phyloP scores from a whole-genome alignment of 2,113 vertebrate species.

The Aepyceros melampus region DNA sequence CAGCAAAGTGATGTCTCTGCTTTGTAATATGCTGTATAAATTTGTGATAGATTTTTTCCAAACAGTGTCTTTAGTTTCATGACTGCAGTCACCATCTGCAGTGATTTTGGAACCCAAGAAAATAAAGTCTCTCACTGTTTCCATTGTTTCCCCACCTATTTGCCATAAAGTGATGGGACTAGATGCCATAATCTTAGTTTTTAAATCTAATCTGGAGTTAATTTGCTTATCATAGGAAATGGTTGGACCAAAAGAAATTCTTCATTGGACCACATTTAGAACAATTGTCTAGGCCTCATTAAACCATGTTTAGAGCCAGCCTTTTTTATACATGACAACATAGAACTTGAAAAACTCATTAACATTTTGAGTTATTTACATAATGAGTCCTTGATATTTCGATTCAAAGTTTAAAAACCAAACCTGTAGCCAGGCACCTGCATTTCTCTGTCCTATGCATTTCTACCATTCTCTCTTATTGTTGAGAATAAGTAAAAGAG shows the following conservation, averaged over 20 bases:
- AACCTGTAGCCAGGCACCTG: not conserved
- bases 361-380: slow-evolving; percentile 44
- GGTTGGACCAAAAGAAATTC: not conserved
- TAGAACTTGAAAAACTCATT: slow-evolving; percentile 12
- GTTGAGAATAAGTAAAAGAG: not conserved
- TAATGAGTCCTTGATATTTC: slow-evolving; percentile 42
- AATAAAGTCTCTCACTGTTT: not conserved
- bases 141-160: not conserved
- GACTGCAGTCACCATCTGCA: not conserved
- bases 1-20: not conserved
- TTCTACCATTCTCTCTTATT: not conserved
- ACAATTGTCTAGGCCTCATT: not conserved
- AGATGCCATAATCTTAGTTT: not conserved
- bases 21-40: not conserved
- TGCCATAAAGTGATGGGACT: not conserved
- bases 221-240: not conserved
- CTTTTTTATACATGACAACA: not conserved
- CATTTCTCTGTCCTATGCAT: not conserved
- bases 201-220: not conserved
- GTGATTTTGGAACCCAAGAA: not conserved
- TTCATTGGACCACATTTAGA: not conserved
- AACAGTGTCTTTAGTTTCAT: not conserved
- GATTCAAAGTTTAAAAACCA: slow-evolving; percentile 26
- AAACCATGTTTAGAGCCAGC: not conserved
- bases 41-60: not conserved